Evolutionary conservation across 2,113 vertebrate genomes (phyloP).

Genomic region (Phyllostomus discolor): DNA sequence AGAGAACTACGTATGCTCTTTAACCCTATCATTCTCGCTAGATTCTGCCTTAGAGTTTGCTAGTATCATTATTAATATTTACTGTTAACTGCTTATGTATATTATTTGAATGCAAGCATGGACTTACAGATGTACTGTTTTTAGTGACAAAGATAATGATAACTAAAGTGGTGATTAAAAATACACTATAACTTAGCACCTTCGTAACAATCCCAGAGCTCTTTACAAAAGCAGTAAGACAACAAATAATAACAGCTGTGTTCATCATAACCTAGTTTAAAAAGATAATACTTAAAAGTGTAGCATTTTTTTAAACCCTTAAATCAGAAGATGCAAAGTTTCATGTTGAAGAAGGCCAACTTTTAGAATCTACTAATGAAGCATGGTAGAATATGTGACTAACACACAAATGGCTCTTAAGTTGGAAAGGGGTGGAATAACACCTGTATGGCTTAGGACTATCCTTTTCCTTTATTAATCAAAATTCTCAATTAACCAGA

Average conservation of each 20-base stretch:
- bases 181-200: constrained; percentile 36
- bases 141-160: constrained; percentile 67
- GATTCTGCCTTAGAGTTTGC: constrained; percentile 55
- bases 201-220: constrained; percentile 60
- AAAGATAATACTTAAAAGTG: constrained; percentile 49
- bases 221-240: constrained; percentile 49
- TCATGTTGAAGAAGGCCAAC: constrained; percentile 7
- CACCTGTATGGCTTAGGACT: neutral
- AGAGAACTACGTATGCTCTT: constrained; percentile 52
- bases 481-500: neutral
- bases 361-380: constrained; percentile 46
- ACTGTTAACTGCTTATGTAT: constrained; percentile 60
- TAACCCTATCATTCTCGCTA: constrained; percentile 59
- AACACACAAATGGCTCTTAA: neutral
- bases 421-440: neutral
- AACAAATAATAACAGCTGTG: constrained; percentile 57
- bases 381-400: neutral
- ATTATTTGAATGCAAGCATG: constrained; percentile 58
- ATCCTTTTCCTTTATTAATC: neutral
- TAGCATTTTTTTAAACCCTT: neutral
- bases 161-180: constrained; percentile 67
- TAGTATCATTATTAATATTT: constrained; percentile 65
- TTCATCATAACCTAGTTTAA: constrained; percentile 58
- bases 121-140: constrained; percentile 65
- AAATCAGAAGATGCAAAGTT: constrained; percentile 19